Conservation (phyloP, 2,113 vertebrate species). For the Callopanchax toddi region DNA sequence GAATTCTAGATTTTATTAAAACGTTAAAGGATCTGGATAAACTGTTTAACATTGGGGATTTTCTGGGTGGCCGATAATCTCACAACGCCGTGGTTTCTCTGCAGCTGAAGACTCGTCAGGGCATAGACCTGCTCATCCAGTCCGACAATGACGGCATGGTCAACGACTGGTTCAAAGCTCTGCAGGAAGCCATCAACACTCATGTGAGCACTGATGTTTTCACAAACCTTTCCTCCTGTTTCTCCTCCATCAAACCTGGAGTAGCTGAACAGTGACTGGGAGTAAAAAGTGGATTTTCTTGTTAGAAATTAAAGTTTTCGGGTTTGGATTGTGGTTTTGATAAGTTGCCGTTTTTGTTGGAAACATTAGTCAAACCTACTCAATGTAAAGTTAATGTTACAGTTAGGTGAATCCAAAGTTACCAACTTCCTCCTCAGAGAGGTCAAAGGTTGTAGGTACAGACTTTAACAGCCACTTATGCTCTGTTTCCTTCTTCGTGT, state of each 20-base stretch:
- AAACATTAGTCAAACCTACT: no score
- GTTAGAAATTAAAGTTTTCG: no score
- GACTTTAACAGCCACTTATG: constrained; percentile 1
- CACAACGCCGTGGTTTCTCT: background rate
- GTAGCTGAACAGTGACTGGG: no score
- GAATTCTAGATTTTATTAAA: background rate
- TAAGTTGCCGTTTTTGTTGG: no score
- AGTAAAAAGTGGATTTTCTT: no score
- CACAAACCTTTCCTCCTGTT: background rate
- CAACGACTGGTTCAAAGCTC: constrained; percentile 88
- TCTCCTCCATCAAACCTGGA: background rate
- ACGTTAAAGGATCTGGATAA: background rate
- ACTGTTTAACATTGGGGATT: background rate
- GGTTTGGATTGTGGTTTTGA: no score
- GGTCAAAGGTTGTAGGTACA: constrained; percentile 1
- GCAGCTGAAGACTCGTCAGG: constrained; percentile 92
- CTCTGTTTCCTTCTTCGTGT: constrained; percentile 3
- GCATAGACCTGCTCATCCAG: constrained; percentile 93
- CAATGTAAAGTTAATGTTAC: no score
- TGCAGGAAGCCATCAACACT: constrained; percentile 85
- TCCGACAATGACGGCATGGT: constrained; percentile 87
- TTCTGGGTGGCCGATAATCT: background rate
- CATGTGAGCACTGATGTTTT: constrained; percentile 80
- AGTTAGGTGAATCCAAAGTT: no score
- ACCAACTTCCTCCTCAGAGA: background rate